A percentile compares a stretch with the other conserved stretches of the same genome.
Evolutionary conservation across 2,888 invertebrate species (phyloP).

Genomic region (Reticulitermes lucifugus): DNA sequence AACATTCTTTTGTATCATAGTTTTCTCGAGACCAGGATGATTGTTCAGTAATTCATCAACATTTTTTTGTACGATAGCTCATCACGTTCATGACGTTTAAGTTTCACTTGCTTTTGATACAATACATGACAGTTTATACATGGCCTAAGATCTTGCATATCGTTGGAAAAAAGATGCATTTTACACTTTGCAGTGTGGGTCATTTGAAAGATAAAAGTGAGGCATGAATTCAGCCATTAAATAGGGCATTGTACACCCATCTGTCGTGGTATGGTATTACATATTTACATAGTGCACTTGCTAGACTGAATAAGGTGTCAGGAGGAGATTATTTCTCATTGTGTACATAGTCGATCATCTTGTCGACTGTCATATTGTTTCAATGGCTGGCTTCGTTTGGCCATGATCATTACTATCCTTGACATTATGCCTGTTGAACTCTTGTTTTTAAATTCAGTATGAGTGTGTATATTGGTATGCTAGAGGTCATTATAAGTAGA

Average conservation of each 20-base stretch:
- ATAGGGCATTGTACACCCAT: neutral
- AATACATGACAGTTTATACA: constrained; percentile 1
- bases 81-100: neutral
- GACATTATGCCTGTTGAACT: neutral
- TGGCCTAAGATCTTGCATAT: constrained; percentile 7
- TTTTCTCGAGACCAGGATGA: constrained; percentile 8
- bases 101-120: neutral
- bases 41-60: neutral
- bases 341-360: constrained; percentile 30
- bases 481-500: neutral
- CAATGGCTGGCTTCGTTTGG: neutral
- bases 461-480: constrained; percentile 8
- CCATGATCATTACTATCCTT: neutral
- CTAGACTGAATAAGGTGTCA: neutral
- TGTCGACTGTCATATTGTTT: neutral
- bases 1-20: constrained; percentile 51
- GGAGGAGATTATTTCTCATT: constrained; percentile 9
- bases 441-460: neutral
- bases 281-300: neutral
- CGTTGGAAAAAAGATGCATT: neutral
- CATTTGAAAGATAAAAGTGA: neutral
- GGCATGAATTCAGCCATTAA: neutral
- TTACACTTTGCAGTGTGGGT: neutral
- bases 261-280: neutral
- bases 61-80: constrained; percentile 15